Percentiles rank a stretch among this genome's conserved stretches.
These are phyloP conservation scores for Capra hircus DNA, from an alignment of 2,113 vertebrate species.

Conservation along the genomic window DNA sequence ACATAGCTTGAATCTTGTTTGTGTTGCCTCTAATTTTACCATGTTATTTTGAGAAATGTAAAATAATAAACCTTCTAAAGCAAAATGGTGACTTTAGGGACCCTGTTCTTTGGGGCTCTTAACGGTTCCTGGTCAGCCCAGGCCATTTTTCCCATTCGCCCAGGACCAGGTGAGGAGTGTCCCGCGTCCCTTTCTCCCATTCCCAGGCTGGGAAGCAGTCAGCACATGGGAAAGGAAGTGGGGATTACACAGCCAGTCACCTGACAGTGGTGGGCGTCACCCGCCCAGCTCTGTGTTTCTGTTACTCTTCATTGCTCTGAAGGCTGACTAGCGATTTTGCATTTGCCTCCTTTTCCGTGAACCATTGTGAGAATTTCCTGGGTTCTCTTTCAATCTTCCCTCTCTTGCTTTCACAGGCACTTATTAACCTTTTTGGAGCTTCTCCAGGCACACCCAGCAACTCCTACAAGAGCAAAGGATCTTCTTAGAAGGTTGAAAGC, in stretches of 20 bases:
- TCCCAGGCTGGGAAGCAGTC: not conserved
- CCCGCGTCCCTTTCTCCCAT: not conserved
- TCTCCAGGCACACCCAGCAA: constrained; percentile 58
- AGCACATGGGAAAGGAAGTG: not conserved
- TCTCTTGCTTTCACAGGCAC: constrained; percentile 43
- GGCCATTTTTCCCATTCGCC: not conserved
- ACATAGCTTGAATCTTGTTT: constrained; percentile 79
- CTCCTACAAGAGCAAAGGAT: constrained; percentile 49
- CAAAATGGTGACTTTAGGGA: constrained; percentile 75
- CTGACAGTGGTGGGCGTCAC: not conserved
- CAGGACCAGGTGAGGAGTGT: not conserved
- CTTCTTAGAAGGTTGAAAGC: constrained; percentile 56
- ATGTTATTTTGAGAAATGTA: constrained; percentile 79
- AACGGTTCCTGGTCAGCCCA: not conserved
- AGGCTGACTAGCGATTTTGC: constrained; percentile 25
- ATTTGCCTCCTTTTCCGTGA: constrained; percentile 23
- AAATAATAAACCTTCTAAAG: constrained; percentile 79
- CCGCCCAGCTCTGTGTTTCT: not conserved
- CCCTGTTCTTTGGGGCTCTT: constrained; percentile 10
- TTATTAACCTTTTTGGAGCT: constrained; percentile 63
- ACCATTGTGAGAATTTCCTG: constrained; percentile 52
- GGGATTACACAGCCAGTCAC: not conserved
- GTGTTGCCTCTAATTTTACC: constrained; percentile 78
- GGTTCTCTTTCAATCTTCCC: constrained; percentile 59
- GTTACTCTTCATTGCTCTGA: constrained; percentile 37